Conservation (phyloP, 2,113 vertebrate genomes). For the Macquaria ambigua region DNA sequence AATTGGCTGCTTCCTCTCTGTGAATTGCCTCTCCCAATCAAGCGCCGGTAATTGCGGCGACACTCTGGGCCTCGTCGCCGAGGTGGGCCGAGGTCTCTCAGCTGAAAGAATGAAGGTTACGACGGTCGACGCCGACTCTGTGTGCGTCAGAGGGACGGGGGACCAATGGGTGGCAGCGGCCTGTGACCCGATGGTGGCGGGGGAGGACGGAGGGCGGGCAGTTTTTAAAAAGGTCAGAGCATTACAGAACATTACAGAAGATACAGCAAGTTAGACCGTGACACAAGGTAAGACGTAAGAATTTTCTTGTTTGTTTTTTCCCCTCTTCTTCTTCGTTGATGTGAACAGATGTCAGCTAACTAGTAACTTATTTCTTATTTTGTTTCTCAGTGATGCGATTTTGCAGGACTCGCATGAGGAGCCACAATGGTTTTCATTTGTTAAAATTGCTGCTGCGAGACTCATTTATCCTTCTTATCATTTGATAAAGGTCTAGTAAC, state of each 20-base stretch:
- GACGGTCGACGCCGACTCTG: background rate
- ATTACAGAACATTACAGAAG: background rate
- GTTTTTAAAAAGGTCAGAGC: conserved; percentile 70
- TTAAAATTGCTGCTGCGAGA: background rate
- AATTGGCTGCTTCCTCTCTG: conserved; percentile 20
- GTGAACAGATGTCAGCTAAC: background rate
- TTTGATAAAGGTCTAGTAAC: background rate
- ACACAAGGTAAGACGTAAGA: conserved; percentile 65
- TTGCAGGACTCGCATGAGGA: background rate
- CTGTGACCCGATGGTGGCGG: background rate
- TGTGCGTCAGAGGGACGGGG: conserved; percentile 58
- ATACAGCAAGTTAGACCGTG: background rate
- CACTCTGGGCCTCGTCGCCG: background rate
- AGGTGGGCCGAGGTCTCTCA: conserved; percentile 68
- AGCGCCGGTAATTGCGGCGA: conserved; percentile 50
- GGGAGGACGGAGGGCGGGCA: background rate
- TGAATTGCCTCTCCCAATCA: conserved; percentile 42
- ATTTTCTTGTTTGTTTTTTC: background rate
- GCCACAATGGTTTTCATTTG: too few species aligned
- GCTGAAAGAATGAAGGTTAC: conserved; percentile 78
- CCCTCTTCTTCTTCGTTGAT: too few species aligned
- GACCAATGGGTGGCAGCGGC: conserved; percentile 39
- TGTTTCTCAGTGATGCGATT: background rate
- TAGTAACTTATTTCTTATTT: background rate
- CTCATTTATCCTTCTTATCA: background rate